These are phyloP conservation scores for Heliocidaris erythrogramma DNA, from an alignment of 35 echinoderm and acorn worm genomes.

Conservation along the genomic window DNA sequence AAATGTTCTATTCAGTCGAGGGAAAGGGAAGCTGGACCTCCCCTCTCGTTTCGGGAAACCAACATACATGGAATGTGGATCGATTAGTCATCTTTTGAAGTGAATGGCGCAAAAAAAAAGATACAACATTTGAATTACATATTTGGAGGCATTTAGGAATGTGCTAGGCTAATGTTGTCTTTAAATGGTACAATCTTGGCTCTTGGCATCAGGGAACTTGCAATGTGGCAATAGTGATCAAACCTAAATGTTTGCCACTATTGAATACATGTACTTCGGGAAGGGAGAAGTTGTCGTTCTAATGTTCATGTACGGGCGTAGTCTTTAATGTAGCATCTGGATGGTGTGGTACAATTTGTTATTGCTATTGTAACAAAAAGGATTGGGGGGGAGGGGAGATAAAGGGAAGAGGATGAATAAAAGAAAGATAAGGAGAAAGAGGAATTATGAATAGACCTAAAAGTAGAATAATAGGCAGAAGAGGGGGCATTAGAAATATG, in stretches of 20 bases:
- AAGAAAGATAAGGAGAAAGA: neutral
- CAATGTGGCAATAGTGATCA: neutral
- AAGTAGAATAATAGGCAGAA: neutral
- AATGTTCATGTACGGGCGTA: neutral
- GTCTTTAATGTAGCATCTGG: no score
- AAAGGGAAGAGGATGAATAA: neutral
- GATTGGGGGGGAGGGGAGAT: neutral
- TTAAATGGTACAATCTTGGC: neutral
- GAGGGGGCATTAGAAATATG: neutral
- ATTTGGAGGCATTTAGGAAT: neutral
- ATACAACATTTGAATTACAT: neutral
- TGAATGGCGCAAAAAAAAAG: neutral
- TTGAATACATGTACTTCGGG: neutral
- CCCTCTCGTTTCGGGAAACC: neutral
- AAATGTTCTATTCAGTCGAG: neutral
- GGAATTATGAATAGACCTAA: neutral
- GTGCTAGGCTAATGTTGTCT: neutral
- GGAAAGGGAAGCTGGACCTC: conserved; percentile 12
- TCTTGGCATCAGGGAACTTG: neutral
- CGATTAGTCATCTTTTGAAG: neutral
- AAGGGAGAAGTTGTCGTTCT: neutral
- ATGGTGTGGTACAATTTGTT: no score
- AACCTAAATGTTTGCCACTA: neutral
- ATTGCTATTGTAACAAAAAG: neutral
- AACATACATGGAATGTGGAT: neutral